Evolutionary conservation across 2,888 invertebrate genomes (phyloP).

Genomic region (Cordilura impudica): DNA sequence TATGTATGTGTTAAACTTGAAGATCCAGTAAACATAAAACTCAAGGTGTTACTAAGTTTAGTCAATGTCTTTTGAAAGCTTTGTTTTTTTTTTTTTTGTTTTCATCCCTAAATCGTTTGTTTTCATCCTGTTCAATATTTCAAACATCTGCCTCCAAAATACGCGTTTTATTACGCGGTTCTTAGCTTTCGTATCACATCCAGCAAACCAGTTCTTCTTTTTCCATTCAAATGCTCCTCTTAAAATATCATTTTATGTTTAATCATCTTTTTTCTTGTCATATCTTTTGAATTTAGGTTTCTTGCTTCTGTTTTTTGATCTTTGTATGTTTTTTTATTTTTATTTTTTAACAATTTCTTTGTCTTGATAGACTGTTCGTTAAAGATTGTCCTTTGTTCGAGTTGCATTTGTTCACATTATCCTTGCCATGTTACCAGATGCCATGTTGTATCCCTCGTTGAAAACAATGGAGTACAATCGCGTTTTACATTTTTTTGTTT

Average conservation of each 20-base stretch:
- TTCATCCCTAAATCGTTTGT: constrained; percentile 21
- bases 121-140: not conserved
- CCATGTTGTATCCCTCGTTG: constrained; percentile 29
- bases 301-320: constrained; percentile 30
- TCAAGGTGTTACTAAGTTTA: constrained; percentile 51
- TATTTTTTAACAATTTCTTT: not conserved
- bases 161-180: constrained; percentile 39
- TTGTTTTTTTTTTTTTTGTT: not conserved
- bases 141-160: constrained; percentile 60
- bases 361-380: not conserved
- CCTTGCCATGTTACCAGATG: constrained; percentile 52
- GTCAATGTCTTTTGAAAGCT: constrained; percentile 7
- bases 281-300: constrained; percentile 23
- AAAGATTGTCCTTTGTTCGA: not conserved
- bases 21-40: constrained; percentile 7
- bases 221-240: constrained; percentile 45
- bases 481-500: constrained; percentile 34
- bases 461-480: constrained; percentile 41
- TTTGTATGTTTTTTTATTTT: not conserved
- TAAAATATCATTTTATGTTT: constrained; percentile 53
- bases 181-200: constrained; percentile 3
- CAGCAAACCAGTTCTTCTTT: constrained; percentile 43
- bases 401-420: constrained; percentile 19
- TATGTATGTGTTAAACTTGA: not conserved
- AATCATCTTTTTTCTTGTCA: constrained; percentile 36